Percentiles rank a stretch among this genome's conserved stretches.
Evolutionary conservation across 2,888 invertebrate species (phyloP).

Genomic region (Ryuthela nishihirai): DNA sequence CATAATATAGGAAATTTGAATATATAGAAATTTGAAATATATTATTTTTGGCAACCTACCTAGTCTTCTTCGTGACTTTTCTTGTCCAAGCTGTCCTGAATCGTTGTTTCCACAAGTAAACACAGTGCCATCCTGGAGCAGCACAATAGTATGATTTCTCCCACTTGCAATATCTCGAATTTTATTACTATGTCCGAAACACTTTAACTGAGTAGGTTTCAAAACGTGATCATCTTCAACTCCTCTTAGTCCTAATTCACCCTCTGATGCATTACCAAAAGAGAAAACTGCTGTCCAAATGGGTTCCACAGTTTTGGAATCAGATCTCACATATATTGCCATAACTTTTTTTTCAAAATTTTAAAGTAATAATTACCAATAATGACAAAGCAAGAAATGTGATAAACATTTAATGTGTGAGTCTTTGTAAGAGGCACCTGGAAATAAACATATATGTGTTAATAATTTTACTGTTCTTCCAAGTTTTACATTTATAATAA

Average conservation of each 20-base stretch:
- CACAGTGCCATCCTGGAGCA: conserved; percentile 71
- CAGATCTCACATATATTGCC: no score
- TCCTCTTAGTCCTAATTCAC: conserved; percentile 73
- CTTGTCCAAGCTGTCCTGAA: conserved; percentile 81
- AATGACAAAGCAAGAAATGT: no score
- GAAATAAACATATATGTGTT: no score
- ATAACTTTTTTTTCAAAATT: no score
- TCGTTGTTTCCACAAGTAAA: conserved; percentile 93
- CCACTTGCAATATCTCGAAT: conserved; percentile 63
- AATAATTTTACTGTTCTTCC: no score
- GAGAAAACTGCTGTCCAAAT: conserved; percentile 58
- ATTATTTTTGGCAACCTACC: conserved; percentile 44
- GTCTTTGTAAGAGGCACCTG: no score
- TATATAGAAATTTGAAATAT: conserved; percentile 2
- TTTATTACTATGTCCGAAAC: neutral
- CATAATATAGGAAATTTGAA: neutral
- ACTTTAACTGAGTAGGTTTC: conserved; percentile 53
- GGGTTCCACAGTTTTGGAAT: no score
- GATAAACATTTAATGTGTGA: no score
- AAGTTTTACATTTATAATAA: no score
- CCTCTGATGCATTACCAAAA: conserved; percentile 73
- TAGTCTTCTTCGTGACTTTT: conserved; percentile 49
- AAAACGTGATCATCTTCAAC: conserved; percentile 65
- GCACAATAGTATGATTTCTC: conserved; percentile 72
- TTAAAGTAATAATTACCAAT: no score